A percentile compares a stretch with the other conserved stretches of the same genome.
Conservation (phyloP, 2,113 vertebrate species). For the Albula glossodonta region DNA sequence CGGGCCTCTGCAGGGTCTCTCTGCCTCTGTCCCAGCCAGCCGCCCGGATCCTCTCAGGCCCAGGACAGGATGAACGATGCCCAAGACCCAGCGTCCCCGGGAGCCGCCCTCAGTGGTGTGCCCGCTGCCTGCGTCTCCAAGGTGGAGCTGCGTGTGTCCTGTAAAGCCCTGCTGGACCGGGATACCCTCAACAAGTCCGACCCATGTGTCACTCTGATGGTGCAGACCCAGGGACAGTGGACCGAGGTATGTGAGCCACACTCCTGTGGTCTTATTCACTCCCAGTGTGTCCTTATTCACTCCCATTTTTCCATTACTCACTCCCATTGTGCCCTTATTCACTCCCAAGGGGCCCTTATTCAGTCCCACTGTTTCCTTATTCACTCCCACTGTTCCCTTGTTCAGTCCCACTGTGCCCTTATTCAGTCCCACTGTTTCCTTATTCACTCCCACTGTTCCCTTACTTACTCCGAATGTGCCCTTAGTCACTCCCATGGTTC, state of each 20-base stretch:
- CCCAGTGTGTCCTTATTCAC: not conserved
- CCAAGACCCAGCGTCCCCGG: slow-evolving; percentile 75
- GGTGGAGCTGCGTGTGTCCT: slow-evolving; percentile 92
- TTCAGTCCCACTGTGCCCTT: too few relatives aligned
- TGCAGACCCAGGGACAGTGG: slow-evolving; percentile 89
- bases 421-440: too few relatives aligned
- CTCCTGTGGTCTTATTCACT: not conserved
- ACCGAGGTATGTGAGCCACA: slow-evolving; percentile 76
- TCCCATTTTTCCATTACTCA: not conserved
- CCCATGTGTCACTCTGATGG: slow-evolving; percentile 87
- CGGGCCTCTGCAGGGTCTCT: not conserved
- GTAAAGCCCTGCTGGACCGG: slow-evolving; percentile 88
- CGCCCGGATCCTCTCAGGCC: not conserved
- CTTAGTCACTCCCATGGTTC: too few relatives aligned
- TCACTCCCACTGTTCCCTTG: too few relatives aligned
- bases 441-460: too few relatives aligned
- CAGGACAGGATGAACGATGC: slow-evolving; percentile 73
- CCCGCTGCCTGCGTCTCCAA: slow-evolving; percentile 83
- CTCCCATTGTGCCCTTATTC: not conserved
- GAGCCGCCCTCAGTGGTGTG: slow-evolving; percentile 70
- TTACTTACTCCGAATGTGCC: too few relatives aligned
- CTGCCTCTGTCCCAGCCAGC: not conserved
- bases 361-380: too few relatives aligned
- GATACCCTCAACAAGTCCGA: slow-evolving; percentile 96
- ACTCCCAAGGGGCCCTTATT: too few relatives aligned